These are phyloP conservation scores for Heterodera schachtii DNA, from an alignment of 1,140 invertebrate genomes.

Conservation along the genomic window DNA sequence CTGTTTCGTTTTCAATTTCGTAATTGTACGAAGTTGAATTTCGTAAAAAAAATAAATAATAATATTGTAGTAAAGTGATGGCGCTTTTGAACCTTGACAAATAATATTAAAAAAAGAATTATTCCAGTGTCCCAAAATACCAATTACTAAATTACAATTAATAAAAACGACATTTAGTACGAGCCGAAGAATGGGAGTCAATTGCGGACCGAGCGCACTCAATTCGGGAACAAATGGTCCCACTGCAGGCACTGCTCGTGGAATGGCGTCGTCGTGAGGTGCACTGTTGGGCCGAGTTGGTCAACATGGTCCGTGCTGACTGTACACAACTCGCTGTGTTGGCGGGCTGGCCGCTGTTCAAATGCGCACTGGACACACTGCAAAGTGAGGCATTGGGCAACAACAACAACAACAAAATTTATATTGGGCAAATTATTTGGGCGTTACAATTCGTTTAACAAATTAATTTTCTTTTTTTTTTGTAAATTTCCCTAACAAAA, in stretches of 20 bases:
- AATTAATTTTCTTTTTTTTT: no score
- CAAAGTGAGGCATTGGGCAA: slow-evolving; percentile 7
- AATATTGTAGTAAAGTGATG: neutral
- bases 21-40: no score
- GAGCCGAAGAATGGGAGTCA: slow-evolving; percentile 60
- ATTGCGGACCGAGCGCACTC: slow-evolving; percentile 84
- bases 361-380: slow-evolving; percentile 22
- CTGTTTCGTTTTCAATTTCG: no score
- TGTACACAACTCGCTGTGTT: slow-evolving; percentile 57
- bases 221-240: slow-evolving; percentile 74
- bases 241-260: slow-evolving; percentile 80
- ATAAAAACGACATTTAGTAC: slow-evolving; percentile 52
- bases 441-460: no score
- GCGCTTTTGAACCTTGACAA: neutral
- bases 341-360: slow-evolving; percentile 55
- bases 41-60: neutral
- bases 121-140: no score
- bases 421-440: no score
- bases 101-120: no score
- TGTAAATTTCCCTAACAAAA: no score
- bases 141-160: no score
- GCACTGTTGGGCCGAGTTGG: slow-evolving; percentile 79
- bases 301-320: slow-evolving; percentile 69
- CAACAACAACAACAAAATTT: neutral
- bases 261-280: slow-evolving; percentile 89